These are phyloP conservation scores for Spatula clypeata DNA, from an alignment of 2,797 vertebrate species.

Conservation along the genomic window DNA sequence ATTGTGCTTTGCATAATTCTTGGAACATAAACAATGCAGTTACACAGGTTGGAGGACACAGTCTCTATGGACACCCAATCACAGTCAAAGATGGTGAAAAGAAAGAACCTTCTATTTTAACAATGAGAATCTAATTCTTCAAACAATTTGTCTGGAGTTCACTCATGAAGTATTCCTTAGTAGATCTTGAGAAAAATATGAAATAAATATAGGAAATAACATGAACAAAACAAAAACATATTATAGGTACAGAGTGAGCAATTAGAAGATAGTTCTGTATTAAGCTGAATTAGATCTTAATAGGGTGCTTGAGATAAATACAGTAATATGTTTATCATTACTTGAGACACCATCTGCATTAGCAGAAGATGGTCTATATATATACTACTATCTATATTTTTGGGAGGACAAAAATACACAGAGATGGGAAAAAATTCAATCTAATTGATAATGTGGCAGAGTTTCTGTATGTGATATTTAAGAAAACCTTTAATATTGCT, in stretches of 20 bases:
- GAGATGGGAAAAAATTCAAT: not conserved
- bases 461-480: not conserved
- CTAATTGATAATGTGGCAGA: not conserved
- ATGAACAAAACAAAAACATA: not conserved
- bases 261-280: not conserved
- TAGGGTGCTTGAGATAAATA: not conserved
- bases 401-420: not conserved
- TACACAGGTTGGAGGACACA: not conserved
- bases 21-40: not conserved
- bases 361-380: not conserved
- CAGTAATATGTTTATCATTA: not conserved
- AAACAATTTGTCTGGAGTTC: not conserved
- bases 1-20: not conserved
- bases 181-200: not conserved
- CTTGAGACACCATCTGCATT: not conserved
- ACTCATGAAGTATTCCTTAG: not conserved
- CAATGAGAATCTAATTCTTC: not conserved
- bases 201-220: not conserved
- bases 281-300: not conserved
- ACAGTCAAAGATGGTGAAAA: not conserved
- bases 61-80: not conserved
- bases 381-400: not conserved
- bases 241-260: not conserved
- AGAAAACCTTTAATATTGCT: not conserved
- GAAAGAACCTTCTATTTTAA: not conserved